Evolutionary conservation across 2,888 invertebrate species (phyloP), one percentile per base, ranked within the genome.

Genomic region (Caenorhabditis sp.): DNA sequence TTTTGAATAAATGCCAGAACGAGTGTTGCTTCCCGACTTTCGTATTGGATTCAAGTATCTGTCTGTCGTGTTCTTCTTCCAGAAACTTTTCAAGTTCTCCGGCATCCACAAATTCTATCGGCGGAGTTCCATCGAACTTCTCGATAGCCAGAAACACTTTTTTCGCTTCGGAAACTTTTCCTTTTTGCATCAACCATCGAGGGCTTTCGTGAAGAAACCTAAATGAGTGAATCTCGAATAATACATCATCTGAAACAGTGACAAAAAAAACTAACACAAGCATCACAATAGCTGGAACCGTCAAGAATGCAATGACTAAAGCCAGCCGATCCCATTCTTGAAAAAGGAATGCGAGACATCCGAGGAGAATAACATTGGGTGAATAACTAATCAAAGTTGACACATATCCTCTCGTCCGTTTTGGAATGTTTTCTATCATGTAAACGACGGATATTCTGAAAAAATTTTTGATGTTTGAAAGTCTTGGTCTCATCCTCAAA

Each of bases 291-390:
- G 89, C 81, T 0, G 90, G 89, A 7, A 89, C 59, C 1, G 85
- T 85, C 56, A 89, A 58, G 51, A 84, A 58, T 3, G 86, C 82
- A 10, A 86, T 84, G 10, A 70, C 83, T 10, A 83, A 72, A 5
- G 87, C 82, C 61, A 90, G 64, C 7, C 38, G 58, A 22, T 85
- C 61, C 90, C 90, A 90, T 61, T 88, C 79, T 64, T 79, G 82
- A 14, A 86, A 80, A 26, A 82, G 54, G 54, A 80, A 90, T 2
- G 90, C 90, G 8, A 90, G 80, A 8, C 86, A 54, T 24, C 87
- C 84, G n/a, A 84, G 70, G 2, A 84, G 41, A 22, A 84, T 80
- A 0, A 84, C 84, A 61, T 84, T 84, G 19, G 84, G 84, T 12
- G 79, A 79, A 56, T 69, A 84, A 47, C 80, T 80, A 26, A 84